phyloP scores from a whole-genome alignment of 2,113 vertebrate species.

The Bucco capensis region DNA sequence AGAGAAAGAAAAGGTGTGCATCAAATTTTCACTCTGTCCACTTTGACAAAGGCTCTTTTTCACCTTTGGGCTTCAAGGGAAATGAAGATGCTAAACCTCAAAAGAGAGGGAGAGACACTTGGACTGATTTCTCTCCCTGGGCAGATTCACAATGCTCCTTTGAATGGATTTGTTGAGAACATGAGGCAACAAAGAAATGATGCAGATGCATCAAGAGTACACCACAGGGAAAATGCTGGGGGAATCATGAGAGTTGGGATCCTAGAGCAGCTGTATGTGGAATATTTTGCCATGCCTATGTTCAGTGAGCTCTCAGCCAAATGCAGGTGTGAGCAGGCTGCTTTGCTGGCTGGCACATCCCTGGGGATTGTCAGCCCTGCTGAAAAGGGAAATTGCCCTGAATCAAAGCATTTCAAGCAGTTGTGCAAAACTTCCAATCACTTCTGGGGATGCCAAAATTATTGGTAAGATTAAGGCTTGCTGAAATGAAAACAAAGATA shows the following conservation, averaged over 20 bases:
- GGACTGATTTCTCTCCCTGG: neutral
- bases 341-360: neutral
- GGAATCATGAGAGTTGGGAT: constrained; percentile 1
- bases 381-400: neutral
- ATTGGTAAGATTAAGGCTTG: neutral
- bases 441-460: neutral
- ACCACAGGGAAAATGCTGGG: neutral
- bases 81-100: neutral
- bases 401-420: neutral
- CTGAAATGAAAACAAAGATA: neutral
- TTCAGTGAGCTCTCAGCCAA: neutral
- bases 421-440: neutral
- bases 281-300: neutral
- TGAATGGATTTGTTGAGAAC: constrained; percentile 32
- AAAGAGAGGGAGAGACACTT: neutral
- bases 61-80: neutral
- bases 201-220: constrained; percentile 6
- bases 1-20: neutral
- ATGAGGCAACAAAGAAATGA: constrained; percentile 24
- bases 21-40: constrained; percentile 20
- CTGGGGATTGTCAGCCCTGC: neutral
- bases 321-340: neutral
- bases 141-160: neutral
- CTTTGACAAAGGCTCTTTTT: constrained; percentile 1
- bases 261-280: neutral